Evolutionary conservation across 1,140 invertebrate genomes (phyloP), one percentile per base, ranked within the genome.

Genomic region (Littorina saxatilis): DNA sequence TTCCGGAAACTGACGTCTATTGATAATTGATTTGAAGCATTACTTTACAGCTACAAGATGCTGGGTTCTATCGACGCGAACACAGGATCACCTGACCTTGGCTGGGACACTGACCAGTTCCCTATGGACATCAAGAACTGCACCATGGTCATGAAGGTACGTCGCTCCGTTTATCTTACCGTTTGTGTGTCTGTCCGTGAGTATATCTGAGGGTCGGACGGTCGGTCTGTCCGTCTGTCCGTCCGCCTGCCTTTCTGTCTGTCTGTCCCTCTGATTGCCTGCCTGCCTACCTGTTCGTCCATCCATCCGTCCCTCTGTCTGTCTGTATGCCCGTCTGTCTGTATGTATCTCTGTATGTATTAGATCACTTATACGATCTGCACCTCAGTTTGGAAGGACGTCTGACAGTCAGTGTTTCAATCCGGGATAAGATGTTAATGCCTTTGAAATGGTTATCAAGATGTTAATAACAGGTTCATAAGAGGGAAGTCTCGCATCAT

Each of bases 71-170:
- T 94, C 11, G 93, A 94, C 82, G 89, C 93, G 1, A 94, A 94
- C 88, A 93, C 93, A 4, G 93, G 93, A 7, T 92, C 91, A 1
- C 93, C 93, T 7, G 93, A 93, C 80, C 85, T 93, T 23, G 93
- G 93, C 58, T 93, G 92, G 92, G 93, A 93, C 84, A 93, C 93
- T 2, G 93, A 93, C 78, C 93, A 93, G 86, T 93, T 93, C 83
- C 92, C 92, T 0, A 93, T 93, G 92, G 93, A 94, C 77, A 80
- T 92, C 3, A 91, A 91, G 78, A 92, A 92, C 81, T 88, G 90
- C n/a, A 92, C 93, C 13, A 79, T 94, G 39, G 93, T 95, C 83
- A 94, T 95, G 94, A 94, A 94, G 93, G 94, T 94, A 73, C 29
- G 43, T 47, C 43, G 5, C 43, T 47, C 43, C 17, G 43, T 47